Conservation (phyloP, 2,797 vertebrate species). For the Lophura swinhoii region DNA sequence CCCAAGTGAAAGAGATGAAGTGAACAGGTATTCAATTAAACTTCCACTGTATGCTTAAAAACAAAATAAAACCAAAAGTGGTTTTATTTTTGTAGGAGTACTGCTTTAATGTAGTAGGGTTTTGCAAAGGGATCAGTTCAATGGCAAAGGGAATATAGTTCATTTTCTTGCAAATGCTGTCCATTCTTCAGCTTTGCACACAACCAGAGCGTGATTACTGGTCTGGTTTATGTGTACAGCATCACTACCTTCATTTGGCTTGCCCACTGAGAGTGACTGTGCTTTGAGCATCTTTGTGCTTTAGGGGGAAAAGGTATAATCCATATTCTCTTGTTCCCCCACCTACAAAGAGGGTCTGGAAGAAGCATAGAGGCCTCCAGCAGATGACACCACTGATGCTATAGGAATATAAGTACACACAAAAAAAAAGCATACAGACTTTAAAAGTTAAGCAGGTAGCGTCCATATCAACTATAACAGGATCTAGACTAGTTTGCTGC, state of each 20-base stretch:
- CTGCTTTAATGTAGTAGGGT: accelerated
- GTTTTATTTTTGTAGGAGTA: background rate
- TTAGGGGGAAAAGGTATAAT: background rate
- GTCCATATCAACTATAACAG: background rate
- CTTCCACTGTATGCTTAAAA: background rate
- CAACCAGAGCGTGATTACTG: background rate
- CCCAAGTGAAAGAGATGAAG: background rate
- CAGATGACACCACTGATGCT: background rate
- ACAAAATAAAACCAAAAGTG: background rate
- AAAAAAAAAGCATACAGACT: background rate
- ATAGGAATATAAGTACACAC: accelerated
- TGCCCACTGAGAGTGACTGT: background rate
- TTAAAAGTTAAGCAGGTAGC: background rate
- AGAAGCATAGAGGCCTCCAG: background rate
- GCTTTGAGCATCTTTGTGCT: background rate
- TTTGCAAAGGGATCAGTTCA: background rate
- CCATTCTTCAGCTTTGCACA: background rate
- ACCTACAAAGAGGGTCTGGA: background rate
- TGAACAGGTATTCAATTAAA: background rate
- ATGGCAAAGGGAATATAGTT: background rate
- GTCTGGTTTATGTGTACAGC: background rate
- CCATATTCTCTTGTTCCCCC: too few species aligned
- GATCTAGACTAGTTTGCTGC: background rate
- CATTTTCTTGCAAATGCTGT: background rate
- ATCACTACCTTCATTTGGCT: background rate